A percentile compares a stretch with the other conserved stretches of the same genome.
Conservation (phyloP, 1,140 invertebrate genomes). For the Homalodisca vitripennis region DNA sequence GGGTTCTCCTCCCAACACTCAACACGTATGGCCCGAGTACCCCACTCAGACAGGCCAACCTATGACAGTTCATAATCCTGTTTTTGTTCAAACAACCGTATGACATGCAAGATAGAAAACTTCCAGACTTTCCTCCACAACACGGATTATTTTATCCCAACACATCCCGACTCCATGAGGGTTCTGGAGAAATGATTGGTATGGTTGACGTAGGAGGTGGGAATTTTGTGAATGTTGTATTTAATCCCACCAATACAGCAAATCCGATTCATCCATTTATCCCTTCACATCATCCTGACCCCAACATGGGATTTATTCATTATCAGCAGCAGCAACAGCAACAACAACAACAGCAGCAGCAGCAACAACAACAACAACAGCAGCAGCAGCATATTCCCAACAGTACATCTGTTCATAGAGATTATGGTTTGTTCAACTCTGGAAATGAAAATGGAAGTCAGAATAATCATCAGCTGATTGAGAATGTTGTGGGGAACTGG, state of each 20-base stretch:
- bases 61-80: conserved; percentile 38
- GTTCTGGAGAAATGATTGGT: conserved; percentile 46
- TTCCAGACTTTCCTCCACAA: no score
- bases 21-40: conserved; percentile 45
- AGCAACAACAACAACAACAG: no score
- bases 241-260: conserved; percentile 19
- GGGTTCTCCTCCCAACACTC: conserved; percentile 43
- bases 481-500: conserved; percentile 80
- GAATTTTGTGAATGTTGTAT: conserved; percentile 48
- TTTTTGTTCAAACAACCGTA: conserved; percentile 31
- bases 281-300: conserved; percentile 42
- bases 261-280: conserved; percentile 41
- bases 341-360: background rate
- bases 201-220: conserved; percentile 51
- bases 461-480: conserved; percentile 58
- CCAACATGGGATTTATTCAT: conserved; percentile 43
- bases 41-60: conserved; percentile 47
- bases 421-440: conserved; percentile 40
- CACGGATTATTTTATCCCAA: conserved; percentile 47
- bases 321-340: conserved; percentile 49
- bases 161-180: background rate
- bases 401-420: background rate
- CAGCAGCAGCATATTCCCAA: background rate
- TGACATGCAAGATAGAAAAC: conserved; percentile 17
- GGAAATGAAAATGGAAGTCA: conserved; percentile 39